These are phyloP conservation scores for Leptodactylus fuscus DNA, from an alignment of 2,113 vertebrate species.

Conservation along the genomic window DNA sequence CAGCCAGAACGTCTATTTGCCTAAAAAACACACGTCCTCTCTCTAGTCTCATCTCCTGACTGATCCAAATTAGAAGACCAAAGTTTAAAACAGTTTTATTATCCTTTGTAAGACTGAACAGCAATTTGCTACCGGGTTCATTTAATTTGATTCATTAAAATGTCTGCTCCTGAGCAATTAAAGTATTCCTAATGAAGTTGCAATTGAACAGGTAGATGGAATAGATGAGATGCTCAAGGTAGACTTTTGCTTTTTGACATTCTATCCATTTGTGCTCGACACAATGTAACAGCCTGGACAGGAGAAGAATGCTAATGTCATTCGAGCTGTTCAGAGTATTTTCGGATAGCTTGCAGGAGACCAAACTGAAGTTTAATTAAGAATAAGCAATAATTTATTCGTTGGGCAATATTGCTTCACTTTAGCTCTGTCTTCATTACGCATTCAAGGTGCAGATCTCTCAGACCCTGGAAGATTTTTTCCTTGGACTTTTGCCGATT, in stretches of 20 bases:
- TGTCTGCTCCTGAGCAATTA: conserved; percentile 51
- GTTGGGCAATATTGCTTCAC: conserved; percentile 27
- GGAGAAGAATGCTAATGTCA: conserved; percentile 46
- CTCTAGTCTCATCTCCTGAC: not conserved
- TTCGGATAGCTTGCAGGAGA: conserved; percentile 42
- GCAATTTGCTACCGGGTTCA: conserved; percentile 22
- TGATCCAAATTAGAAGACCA: conserved; percentile 3
- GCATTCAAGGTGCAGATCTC: conserved; percentile 7
- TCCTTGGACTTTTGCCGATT: not conserved
- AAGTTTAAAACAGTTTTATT: conserved; percentile 20
- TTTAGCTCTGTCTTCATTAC: conserved; percentile 41
- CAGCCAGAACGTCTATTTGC: not conserved
- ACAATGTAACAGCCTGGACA: conserved; percentile 11
- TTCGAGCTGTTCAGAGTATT: conserved; percentile 38
- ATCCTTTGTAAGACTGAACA: not conserved
- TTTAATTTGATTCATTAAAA: conserved; percentile 11
- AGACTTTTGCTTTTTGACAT: conserved; percentile 38
- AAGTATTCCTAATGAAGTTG: conserved; percentile 64
- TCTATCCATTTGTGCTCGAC: conserved; percentile 14
- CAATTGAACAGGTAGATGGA: conserved; percentile 60
- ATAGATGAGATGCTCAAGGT: conserved; percentile 31
- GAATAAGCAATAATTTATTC: conserved; percentile 52
- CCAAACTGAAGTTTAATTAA: conserved; percentile 47
- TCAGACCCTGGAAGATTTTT: not conserved
- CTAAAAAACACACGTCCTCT: not conserved